Conservation (phyloP, 2,113 vertebrate species). For the Pampusana beccarii region DNA sequence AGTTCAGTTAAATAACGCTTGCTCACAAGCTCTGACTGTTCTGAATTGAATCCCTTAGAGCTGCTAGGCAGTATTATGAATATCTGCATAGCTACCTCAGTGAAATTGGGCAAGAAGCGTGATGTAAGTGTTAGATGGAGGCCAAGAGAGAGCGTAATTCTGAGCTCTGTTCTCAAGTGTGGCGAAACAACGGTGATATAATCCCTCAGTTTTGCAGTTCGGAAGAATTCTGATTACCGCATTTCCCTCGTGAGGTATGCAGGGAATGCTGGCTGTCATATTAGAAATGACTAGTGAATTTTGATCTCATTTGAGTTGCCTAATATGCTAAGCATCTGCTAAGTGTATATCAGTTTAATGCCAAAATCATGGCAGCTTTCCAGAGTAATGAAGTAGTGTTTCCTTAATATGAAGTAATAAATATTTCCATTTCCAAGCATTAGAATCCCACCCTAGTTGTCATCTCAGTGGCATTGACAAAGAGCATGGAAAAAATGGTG, state of each 20-base stretch:
- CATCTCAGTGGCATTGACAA: neutral
- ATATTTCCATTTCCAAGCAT: slow-evolving; percentile 21
- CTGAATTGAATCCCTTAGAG: neutral
- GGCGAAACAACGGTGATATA: neutral
- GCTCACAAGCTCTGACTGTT: neutral
- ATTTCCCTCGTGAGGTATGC: neutral
- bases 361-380: slow-evolving; percentile 11
- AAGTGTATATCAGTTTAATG: neutral
- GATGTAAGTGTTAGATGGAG: neutral
- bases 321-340: neutral
- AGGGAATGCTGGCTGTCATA: neutral
- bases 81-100: neutral
- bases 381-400: neutral
- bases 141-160: neutral
- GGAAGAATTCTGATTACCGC: neutral
- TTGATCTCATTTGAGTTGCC: neutral
- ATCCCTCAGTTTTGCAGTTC: neutral
- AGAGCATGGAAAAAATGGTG: neutral
- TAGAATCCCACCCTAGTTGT: slow-evolving; percentile 34
- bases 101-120: neutral
- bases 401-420: slow-evolving; percentile 46
- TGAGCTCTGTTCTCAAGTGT: neutral
- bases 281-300: neutral
- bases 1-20: neutral
- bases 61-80: neutral